Evolutionary conservation across 2,113 vertebrate species (phyloP).

Genomic region (Melospiza georgiana): DNA sequence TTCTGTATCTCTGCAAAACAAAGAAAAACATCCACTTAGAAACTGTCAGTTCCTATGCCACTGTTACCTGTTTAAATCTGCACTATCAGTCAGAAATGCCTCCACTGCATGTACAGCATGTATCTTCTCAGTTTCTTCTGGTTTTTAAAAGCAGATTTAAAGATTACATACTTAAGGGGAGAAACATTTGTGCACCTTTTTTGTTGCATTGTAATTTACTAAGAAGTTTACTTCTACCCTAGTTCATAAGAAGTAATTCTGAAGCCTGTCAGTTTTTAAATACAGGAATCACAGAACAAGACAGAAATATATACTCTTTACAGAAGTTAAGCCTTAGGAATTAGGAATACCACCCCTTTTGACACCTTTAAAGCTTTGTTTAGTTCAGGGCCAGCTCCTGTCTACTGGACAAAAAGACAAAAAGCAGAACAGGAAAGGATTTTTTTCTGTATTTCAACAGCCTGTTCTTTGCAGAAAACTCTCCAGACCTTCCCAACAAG

Average conservation of each 20-base stretch:
- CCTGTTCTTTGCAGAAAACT: neutral
- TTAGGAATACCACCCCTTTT: neutral
- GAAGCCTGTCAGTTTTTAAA: neutral
- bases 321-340: neutral
- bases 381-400: neutral
- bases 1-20: constrained; percentile 82
- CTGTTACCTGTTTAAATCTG: neutral
- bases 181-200: neutral
- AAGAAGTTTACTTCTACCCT: neutral
- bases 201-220: neutral
- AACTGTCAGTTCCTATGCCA: neutral
- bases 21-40: constrained; percentile 42
- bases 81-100: neutral
- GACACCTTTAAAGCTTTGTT: neutral
- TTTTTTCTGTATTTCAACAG: neutral
- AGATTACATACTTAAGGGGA: neutral
- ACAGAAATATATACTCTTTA: neutral
- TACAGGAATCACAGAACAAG: neutral
- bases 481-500: neutral
- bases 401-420: neutral
- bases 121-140: neutral
- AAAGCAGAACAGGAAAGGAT: neutral
- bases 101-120: neutral
- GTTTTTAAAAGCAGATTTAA: neutral
- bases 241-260: neutral